These are phyloP conservation scores for Agonopterix alstromeriana DNA, from an alignment of 2,888 invertebrate species.

Conservation along the genomic window DNA sequence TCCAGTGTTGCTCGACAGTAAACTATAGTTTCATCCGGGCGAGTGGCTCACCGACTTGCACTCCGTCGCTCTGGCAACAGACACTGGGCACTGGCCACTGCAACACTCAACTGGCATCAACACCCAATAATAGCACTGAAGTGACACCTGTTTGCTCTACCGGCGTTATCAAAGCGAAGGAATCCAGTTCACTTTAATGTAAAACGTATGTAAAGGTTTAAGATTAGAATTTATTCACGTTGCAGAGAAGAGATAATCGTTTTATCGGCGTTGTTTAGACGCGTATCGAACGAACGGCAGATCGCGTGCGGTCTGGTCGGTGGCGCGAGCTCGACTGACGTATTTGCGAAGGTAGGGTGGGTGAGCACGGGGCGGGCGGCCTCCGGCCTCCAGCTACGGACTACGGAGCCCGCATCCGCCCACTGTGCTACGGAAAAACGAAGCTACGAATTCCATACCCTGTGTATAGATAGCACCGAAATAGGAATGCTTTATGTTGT, in stretches of 20 bases:
- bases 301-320: constrained; percentile 29
- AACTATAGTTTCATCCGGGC: constrained; percentile 22
- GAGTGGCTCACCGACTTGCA: constrained; percentile 34
- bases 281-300: constrained; percentile 6
- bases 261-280: constrained; percentile 28
- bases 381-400: constrained; percentile 39
- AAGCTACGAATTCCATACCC: constrained; percentile 42
- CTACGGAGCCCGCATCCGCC: constrained; percentile 56
- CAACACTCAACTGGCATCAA: constrained; percentile 35
- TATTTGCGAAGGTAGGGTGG: constrained; percentile 33
- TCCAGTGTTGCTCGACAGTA: constrained; percentile 36
- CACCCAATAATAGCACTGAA: constrained; percentile 53
- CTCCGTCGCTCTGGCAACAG: constrained; percentile 34
- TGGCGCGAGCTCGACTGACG: constrained; percentile 58
- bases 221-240: constrained; percentile 2
- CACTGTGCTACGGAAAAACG: constrained; percentile 56
- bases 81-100: constrained; percentile 44
- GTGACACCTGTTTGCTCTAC: constrained; percentile 49
- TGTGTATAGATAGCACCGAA: neutral
- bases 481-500: constrained; percentile 7
- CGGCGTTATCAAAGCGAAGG: neutral
- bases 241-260: constrained; percentile 2
- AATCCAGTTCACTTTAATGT: neutral
- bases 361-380: constrained; percentile 25
- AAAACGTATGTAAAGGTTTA: neutral